Evolutionary conservation across 2,113 vertebrate species (phyloP), one percentile per base, ranked within the genome.

Genomic region (Tinamus guttatus): DNA sequence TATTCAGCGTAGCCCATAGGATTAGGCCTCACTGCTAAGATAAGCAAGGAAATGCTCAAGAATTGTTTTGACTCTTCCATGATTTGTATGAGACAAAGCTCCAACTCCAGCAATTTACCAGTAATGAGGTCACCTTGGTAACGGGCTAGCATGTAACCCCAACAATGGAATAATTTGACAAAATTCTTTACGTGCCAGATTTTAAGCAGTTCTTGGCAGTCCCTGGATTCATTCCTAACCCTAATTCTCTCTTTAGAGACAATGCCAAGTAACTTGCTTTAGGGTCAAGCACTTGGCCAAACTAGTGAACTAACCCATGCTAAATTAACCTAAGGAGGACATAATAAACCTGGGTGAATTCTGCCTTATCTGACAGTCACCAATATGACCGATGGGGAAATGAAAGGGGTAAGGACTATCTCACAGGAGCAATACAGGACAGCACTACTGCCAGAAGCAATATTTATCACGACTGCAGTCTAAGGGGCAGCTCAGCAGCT

Each of bases 291-390:
- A 81, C 5, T 15, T 52, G 81, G 59, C 30, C 19, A 30, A 34
- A 0, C 3, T 2, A 2, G 36, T 68, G 9, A 80, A 47, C n/a
- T 30, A 10, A 56, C 62, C 27, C 30, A 30, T 34, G 36, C 43
- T 71, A 77, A 82, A 77, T 32, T 43, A 87, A 64, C 27, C 17
- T 43, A 79, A 36, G 8, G 36, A 81, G 54, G 64, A 15, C 34
- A 81, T 22, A 41, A 47, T 30, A 21, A 78, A 3, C 47, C 20
- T 3, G 2, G 40, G 36, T 21, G 85, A 81, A 74, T 73, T 68
- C 47, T 54, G 25, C 40, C 32, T 76, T 38, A 28, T 62, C 67
- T 80, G 4, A 34, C 68, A 43, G 52, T 54, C 21, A 17, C n/a
- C 59, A 21, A 8, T 78, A 64, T 34, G 51, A 41, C 19, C 7